Evolutionary conservation across 2,113 vertebrate genomes (phyloP), one percentile per base, ranked within the genome.

Genomic region (Sylvilagus bachmani): DNA sequence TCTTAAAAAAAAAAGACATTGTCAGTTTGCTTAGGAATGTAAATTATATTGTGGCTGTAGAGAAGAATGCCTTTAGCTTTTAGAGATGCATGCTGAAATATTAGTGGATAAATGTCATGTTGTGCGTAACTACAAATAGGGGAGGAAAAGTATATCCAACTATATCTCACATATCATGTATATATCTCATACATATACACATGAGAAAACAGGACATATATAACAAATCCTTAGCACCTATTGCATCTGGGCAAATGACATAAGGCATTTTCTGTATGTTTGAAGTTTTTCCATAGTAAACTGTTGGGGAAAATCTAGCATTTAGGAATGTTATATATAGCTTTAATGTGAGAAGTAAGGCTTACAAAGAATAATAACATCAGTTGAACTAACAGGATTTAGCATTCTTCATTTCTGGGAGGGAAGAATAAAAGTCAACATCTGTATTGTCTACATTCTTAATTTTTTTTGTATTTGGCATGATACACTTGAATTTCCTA

Each of bases 401-500:
- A 75, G 7, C 17, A 13, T 78, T 87, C 33, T 62, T 88, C n/a
- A 73, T 79, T 94, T 95, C 55, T 94, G 19, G 62, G 49, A 29
- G 21, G 13, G 73, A 94, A 74, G 36, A 83, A 1, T 25, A 71
- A 66, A 86, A 67, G 29, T 64, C 69, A 93, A 36, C 19, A 64
- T 90, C 31, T 88, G 0, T 79, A 55, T 93, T 90, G 16, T 66
- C 25, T 36, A 7, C 11, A 8, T 67, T 38, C 80, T 91, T 78
- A 78, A 64, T 86, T 96, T 82, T 91, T 91, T 58, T 91, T 94
- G 10, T 92, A 55, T 86, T 89, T 87, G 77, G 31, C 77, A 71
- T 87, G 10, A 31, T 33, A n/a, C 24, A 61, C 16, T 93, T 95
- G 13, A 92, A 81, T 64, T 91, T 93, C 91, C 13, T 51, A 87